Base-by-base conservation (phyloP, 2,888 invertebrate species). In the Drosophila affinis region DNA sequence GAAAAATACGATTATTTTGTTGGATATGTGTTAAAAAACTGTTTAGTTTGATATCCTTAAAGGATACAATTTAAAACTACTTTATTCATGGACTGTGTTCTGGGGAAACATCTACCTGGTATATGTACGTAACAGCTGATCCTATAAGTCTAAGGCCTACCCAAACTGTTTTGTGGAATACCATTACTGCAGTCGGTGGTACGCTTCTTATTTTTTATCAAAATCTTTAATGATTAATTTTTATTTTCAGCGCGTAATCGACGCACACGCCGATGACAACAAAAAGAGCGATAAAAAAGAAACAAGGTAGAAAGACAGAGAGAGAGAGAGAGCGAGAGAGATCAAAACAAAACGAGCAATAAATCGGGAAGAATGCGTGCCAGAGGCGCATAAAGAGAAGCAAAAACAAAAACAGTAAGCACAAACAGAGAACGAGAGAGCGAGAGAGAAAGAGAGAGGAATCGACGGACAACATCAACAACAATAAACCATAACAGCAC, bases 241-340 rank as follows among this genome's bases (percentile, higher is more conserved):
- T 55, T 88, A 78, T 88, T 88, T 85, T 58, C 78, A 88, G 88
- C 84, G 82, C 86, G 75, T 82, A 81, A 71, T 77, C 74, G 69
- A 57, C 65, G 69, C 69, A 65, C 60, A 71, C 80, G 61, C 48
- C 48, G 46, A 74, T 65, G 58, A 24, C 48, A 55, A 12, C 44
- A 39, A 39, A 39, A n/a, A 14, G 7, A 49, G 49, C 53, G 18
- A 56, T 44, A 60, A 68, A 34, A 34, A 49, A 61, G 59, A 56
- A 54, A 46, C 52, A 47, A 32, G 32, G 12, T 47, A 18, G 59
- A 52, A 48, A 57, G 24, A 24, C n/a, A n/a, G 5, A 24, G 24
- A 24, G 24, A 52, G 49, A 57, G 21, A 21, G 24, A 24, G 5
- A 24, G 24, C 4, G 24, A 52, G 49, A 57, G 18, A 54, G 44